Evolutionary conservation across 1,140 invertebrate species (phyloP).

Genomic region (Drosophila gunungcola): DNA sequence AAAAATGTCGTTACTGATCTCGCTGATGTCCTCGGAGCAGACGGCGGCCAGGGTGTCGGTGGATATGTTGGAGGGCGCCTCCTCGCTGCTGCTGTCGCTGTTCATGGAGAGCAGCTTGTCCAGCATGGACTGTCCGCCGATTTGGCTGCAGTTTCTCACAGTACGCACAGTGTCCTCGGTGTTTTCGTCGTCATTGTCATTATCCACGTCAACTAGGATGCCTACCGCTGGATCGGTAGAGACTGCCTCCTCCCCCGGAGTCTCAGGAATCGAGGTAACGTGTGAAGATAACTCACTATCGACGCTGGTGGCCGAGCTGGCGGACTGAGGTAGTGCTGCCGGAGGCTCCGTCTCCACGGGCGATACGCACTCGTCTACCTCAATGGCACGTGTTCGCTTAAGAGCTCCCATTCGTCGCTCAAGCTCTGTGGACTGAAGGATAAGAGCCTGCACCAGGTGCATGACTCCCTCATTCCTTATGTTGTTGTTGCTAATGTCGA

Average conservation of each 20-base stretch:
- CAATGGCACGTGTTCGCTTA: constrained; percentile 72
- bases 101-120: constrained; percentile 83
- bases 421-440: constrained; percentile 87
- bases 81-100: constrained; percentile 79
- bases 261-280: constrained; percentile 2
- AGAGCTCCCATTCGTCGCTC: constrained; percentile 70
- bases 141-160: constrained; percentile 49
- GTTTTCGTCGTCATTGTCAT: constrained; percentile 76
- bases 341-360: constrained; percentile 43
- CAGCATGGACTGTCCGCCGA: constrained; percentile 76
- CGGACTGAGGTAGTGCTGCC: not conserved
- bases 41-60: constrained; percentile 79
- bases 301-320: not conserved
- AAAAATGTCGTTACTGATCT: constrained; percentile 76
- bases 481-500: constrained; percentile 92
- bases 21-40: constrained; percentile 76
- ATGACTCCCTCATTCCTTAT: constrained; percentile 90
- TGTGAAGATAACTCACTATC: constrained; percentile 4
- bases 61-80: constrained; percentile 75
- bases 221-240: constrained; percentile 30
- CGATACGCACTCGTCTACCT: constrained; percentile 73
- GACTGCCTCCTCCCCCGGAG: constrained; percentile 5
- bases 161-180: constrained; percentile 80
- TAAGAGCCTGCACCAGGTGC: constrained; percentile 90
- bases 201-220: constrained; percentile 64